Evolutionary conservation across 2,113 vertebrate genomes (phyloP).

Genomic region (Triplophysa dalaica): DNA sequence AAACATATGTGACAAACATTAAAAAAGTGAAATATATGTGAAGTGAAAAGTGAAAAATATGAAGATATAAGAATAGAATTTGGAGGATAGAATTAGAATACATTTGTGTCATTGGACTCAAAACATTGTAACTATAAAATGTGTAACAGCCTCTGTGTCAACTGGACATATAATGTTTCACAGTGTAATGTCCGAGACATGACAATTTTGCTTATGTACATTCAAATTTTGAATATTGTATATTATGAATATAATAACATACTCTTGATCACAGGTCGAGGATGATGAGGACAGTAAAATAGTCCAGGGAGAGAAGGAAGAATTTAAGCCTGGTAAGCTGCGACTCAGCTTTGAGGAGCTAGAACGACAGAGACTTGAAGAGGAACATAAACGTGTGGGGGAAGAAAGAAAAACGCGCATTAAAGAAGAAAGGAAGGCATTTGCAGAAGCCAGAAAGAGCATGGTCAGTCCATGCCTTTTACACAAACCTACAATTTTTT

Average conservation of each 20-base stretch:
- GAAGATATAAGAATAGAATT: no score
- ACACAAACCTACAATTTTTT: neutral
- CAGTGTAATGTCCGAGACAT: no score
- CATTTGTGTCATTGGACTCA: no score
- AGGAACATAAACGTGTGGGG: slow-evolving; percentile 84
- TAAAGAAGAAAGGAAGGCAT: slow-evolving; percentile 90
- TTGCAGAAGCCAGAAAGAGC: slow-evolving; percentile 91
- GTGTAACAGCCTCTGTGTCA: no score
- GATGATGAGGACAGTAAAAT: slow-evolving; percentile 61
- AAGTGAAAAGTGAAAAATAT: no score
- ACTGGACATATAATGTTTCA: no score
- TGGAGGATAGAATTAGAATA: no score
- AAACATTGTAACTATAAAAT: no score
- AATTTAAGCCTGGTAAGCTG: slow-evolving; percentile 83
- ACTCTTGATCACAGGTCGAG: slow-evolving; percentile 56
- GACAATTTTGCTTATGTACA: neutral
- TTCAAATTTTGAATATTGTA: neutral
- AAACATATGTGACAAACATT: no score
- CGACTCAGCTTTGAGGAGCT: slow-evolving; percentile 93
- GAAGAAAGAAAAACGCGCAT: slow-evolving; percentile 86
- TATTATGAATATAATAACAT: neutral
- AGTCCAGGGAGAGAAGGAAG: slow-evolving; percentile 73
- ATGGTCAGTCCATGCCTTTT: slow-evolving; percentile 78
- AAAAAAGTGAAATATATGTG: no score
- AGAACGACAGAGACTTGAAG: slow-evolving; percentile 89